Percentiles rank a stretch among this genome's conserved stretches.
Evolutionary conservation across 2,888 invertebrate species (phyloP).

Genomic region (Drosophila peninsularis): DNA sequence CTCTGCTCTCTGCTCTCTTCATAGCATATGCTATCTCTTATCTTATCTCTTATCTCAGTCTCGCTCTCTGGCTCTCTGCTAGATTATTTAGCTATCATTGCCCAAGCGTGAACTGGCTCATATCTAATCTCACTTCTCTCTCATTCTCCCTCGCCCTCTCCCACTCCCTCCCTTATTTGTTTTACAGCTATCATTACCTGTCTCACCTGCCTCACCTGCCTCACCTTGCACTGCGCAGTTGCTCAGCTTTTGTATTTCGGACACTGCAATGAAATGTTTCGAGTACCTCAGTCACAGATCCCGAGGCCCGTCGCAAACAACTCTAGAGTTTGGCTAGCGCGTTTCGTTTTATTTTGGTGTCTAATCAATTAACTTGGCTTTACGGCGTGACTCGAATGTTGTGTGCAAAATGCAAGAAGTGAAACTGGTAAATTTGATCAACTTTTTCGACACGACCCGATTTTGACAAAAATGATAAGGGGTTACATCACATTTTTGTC

Average conservation of each 20-base stretch:
- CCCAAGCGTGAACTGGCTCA: not conserved
- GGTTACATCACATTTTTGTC: no score
- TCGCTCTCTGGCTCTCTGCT: not conserved
- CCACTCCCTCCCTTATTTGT: slow-evolving; percentile 3
- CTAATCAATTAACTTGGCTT: slow-evolving; percentile 36
- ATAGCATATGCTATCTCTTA: not conserved
- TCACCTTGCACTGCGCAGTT: slow-evolving; percentile 15
- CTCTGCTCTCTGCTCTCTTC: not conserved
- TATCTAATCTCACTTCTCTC: slow-evolving; percentile 25
- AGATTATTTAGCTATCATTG: not conserved
- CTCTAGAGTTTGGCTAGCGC: slow-evolving; percentile 35
- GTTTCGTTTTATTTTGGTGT: slow-evolving; percentile 10
- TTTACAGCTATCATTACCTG: not conserved
- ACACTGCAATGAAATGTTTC: not conserved
- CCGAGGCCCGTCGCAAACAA: slow-evolving; percentile 11
- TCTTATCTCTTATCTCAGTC: slow-evolving; percentile 24
- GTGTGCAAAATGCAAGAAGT: slow-evolving; percentile 61
- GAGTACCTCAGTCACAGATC: slow-evolving; percentile 29
- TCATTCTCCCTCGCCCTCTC: not conserved
- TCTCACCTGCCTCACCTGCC: not conserved
- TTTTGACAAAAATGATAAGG: no score
- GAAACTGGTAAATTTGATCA: slow-evolving; percentile 76
- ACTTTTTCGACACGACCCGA: no score
- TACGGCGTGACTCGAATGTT: slow-evolving; percentile 14
- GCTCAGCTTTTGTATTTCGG: not conserved